These are phyloP conservation scores for Uropetala carovei DNA, from an alignment of 2,888 invertebrate genomes.

Conservation along the genomic window DNA sequence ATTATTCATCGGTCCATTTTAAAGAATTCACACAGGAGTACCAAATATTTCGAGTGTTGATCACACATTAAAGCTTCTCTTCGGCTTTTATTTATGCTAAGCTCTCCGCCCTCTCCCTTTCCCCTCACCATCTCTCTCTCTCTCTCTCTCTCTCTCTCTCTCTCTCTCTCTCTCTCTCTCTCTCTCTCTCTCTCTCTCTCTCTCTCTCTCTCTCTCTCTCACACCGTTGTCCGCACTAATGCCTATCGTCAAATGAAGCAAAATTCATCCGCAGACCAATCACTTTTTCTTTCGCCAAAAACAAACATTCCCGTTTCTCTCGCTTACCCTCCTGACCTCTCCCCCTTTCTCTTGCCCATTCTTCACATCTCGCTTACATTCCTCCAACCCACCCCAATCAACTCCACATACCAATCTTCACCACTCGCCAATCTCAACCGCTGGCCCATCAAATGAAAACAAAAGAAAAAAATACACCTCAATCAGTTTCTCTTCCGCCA, in stretches of 20 bases:
- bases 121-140: neutral
- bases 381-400: no score
- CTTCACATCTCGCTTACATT: no score
- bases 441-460: slow-evolving; percentile 45
- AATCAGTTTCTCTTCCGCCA: slow-evolving; percentile 43
- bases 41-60: neutral
- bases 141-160: neutral
- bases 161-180: neutral
- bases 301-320: no score
- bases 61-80: slow-evolving; percentile 2
- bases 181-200: neutral
- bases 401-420: neutral
- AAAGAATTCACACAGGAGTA: neutral
- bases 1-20: no score
- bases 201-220: neutral
- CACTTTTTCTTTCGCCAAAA: no score
- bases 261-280: no score
- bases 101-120: neutral
- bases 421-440: slow-evolving; percentile 41
- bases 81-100: neutral
- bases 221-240: no score
- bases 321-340: no score
- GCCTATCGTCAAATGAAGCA: no score
- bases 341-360: no score
- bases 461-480: slow-evolving; percentile 40